phyloP scores from a whole-genome alignment of 2,797 vertebrate species.

The Phrynocephalus guinanensis region DNA sequence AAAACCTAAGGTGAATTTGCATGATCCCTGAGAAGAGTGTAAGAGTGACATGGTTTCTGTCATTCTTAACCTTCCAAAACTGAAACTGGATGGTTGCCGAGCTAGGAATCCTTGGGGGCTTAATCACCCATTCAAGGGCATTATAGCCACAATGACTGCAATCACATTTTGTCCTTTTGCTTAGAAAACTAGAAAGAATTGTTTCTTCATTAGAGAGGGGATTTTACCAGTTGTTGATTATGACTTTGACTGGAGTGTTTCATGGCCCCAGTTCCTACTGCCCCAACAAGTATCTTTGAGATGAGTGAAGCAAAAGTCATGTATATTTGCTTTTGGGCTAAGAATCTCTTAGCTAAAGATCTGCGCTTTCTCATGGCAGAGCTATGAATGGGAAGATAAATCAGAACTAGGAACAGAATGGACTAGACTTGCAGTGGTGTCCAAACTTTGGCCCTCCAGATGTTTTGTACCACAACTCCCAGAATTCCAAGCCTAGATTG shows the following conservation, averaged over 20 bases:
- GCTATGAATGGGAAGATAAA: not conserved
- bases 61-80: not conserved
- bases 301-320: not conserved
- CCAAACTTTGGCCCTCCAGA: no score
- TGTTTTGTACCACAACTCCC: no score
- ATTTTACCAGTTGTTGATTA: not conserved
- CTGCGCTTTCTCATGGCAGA: not conserved
- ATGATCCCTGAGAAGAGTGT: not conserved
- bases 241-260: not conserved
- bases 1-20: not conserved
- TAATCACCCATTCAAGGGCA: not conserved
- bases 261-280: no score
- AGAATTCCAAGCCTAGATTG: no score
- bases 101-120: not conserved
- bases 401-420: not conserved
- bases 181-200: not conserved
- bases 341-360: not conserved
- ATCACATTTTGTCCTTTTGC: not conserved
- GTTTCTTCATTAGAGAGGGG: not conserved
- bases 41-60: not conserved
- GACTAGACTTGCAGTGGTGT: no score
- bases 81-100: not conserved
- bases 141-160: not conserved
- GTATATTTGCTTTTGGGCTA: not conserved
- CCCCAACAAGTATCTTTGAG: not conserved